Conservation (phyloP, 2,797 vertebrate genomes). For the Rhincodon typus region DNA sequence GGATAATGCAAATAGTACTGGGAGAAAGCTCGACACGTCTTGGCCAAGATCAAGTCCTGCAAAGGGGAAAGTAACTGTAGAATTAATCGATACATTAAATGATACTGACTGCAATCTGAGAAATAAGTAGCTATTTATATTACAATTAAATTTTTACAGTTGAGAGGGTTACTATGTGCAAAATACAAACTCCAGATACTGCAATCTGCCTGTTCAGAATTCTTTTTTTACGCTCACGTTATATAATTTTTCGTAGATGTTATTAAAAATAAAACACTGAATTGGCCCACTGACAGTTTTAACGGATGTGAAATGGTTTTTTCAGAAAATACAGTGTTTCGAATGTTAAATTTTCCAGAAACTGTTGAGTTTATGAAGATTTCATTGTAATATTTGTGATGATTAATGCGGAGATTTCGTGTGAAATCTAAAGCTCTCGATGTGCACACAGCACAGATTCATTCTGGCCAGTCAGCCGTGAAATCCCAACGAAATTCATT, state of each 20-base stretch:
- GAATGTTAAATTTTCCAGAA: conserved; percentile 47
- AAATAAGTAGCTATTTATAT: neutral
- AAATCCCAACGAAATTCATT: conserved; percentile 90
- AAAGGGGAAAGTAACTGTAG: neutral
- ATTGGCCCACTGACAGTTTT: neutral
- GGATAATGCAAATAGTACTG: neutral
- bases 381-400: conserved; percentile 68
- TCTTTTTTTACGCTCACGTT: neutral
- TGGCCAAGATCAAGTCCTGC: neutral
- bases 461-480: conserved; percentile 88
- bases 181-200: neutral
- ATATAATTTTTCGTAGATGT: neutral
- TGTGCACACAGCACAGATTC: conserved; percentile 82
- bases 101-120: neutral
- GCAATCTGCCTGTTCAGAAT: neutral
- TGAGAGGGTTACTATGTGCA: neutral
- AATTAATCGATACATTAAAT: neutral
- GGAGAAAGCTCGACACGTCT: neutral
- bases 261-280: too few species aligned
- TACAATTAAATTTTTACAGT: neutral
- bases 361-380: conserved; percentile 76
- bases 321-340: neutral
- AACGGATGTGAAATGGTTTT: neutral
- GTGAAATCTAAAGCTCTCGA: conserved; percentile 79
- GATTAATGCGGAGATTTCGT: conserved; percentile 93